Percentiles rank a stretch among this genome's conserved stretches.
phyloP scores from a whole-genome alignment of 2,797 vertebrate species.

The Arnoldichthys spilopterus region DNA sequence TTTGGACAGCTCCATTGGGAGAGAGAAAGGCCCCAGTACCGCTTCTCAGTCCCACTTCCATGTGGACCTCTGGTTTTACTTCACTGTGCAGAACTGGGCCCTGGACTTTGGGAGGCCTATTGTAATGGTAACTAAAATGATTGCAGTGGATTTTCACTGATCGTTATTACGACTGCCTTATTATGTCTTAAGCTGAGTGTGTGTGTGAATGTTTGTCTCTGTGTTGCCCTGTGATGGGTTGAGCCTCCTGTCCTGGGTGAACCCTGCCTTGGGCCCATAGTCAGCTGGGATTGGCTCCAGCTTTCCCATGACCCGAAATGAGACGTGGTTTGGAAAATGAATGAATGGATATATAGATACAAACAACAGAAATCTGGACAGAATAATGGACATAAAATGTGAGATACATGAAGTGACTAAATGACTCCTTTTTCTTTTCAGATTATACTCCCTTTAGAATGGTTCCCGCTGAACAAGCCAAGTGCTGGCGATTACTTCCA shows the following conservation, averaged over 20 bases:
- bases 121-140: slow-evolving; percentile 82
- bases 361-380: background rate
- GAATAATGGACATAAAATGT: background rate
- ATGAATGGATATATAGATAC: too few species aligned
- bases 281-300: too few species aligned
- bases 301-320: too few species aligned
- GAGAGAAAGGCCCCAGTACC: slow-evolving; percentile 29
- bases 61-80: slow-evolving; percentile 91
- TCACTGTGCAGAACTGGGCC: slow-evolving; percentile 97
- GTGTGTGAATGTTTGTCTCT: too few species aligned
- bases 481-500: slow-evolving; percentile 97
- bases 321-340: too few species aligned
- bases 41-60: slow-evolving; percentile 78
- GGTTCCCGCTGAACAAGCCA: slow-evolving; percentile 98
- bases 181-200: too few species aligned
- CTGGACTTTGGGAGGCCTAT: slow-evolving; percentile 98
- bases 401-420: background rate
- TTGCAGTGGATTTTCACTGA: background rate
- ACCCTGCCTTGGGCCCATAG: too few species aligned
- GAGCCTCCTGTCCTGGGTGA: too few species aligned
- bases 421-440: slow-evolving; percentile 59
- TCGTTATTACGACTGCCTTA: background rate
- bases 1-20: slow-evolving; percentile 20
- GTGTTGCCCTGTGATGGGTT: too few species aligned
- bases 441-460: slow-evolving; percentile 93